Evolutionary conservation across 2,797 vertebrate genomes (phyloP), one percentile per base, ranked within the genome.

Genomic region (Thunnus albacares): DNA sequence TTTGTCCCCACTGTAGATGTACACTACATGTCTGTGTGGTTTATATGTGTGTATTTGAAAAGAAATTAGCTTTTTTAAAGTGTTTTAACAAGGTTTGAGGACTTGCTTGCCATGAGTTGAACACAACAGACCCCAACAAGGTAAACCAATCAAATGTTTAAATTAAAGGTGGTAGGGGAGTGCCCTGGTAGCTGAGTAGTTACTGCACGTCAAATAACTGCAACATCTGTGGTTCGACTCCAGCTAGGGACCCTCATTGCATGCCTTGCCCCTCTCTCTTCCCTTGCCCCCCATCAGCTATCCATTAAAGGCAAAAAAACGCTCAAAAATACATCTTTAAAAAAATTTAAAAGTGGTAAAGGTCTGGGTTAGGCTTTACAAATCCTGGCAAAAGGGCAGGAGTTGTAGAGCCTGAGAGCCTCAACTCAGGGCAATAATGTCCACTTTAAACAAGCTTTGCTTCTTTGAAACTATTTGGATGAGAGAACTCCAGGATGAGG

Each of bases 21-120:
- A 26, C 15, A 41, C 35, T 26, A 17, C 38, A 51, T 62, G 13
- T 57, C 43, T 33, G 18, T 20, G 47, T 51, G 20, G 49, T 79
- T 71, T n/a, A 35, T 71, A 17, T 49, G 35, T 49, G 57, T 69
- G 22, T 71, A 58, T 62, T 60, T 49, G 38, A 17, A 67, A 61
- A 61, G 35, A 63, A 18, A 62, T 26, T 2, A 18, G 17, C 22
- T 3, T 20, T 26, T 41, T 67, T 4, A 43, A 69, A 52, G 45
- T 61, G 33, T 70, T 20, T 18, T 66, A 76, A 76, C 35, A 14
- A 53, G 62, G 43, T 52, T 28, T 10, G 43, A 0, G 30, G 38
- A 18, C 63, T 47, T 7, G 18, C 26, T 33, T 61, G 52, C 45
- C 57, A 20, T 7, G 38, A 41, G 62, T 53, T 85, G 47, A 67